phyloP scores from a whole-genome alignment of 2,888 invertebrate genomes.

The Dryobota labecula region DNA sequence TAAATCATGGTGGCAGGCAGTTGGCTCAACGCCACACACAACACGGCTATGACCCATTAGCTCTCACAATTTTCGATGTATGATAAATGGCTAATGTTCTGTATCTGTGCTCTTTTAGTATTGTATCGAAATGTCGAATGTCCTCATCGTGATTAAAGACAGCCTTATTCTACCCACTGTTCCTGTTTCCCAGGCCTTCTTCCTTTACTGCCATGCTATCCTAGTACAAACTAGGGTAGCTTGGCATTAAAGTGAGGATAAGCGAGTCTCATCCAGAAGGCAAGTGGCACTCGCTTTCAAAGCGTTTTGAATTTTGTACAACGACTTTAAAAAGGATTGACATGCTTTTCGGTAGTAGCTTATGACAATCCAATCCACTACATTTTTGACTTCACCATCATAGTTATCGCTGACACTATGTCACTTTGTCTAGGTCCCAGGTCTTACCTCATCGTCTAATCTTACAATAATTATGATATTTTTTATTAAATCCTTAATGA shows the following conservation, averaged over 20 bases:
- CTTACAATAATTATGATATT: neutral
- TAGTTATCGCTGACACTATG: neutral
- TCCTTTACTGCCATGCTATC: neutral
- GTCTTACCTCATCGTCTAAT: neutral
- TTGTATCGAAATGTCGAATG: neutral
- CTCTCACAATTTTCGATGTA: conserved; percentile 14
- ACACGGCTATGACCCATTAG: conserved; percentile 5
- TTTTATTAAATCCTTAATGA: neutral
- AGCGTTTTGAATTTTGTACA: neutral
- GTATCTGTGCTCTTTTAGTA: neutral
- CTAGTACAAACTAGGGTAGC: neutral
- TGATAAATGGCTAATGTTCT: conserved; percentile 2
- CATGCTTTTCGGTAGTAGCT: neutral
- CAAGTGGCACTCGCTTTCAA: neutral
- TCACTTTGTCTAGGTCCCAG: neutral
- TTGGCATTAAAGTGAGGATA: neutral
- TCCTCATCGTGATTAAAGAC: neutral
- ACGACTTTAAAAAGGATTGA: neutral
- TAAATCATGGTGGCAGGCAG: conserved; percentile 13
- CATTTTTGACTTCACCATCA: neutral
- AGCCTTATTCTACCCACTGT: neutral
- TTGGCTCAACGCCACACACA: conserved; percentile 15
- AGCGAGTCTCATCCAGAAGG: neutral
- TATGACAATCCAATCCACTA: neutral
- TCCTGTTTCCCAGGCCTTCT: too few relatives aligned